Percentiles rank a stretch among this genome's conserved stretches.
Evolutionary conservation across 2,113 vertebrate species (phyloP).

Genomic region (Vulpes vulpes): DNA sequence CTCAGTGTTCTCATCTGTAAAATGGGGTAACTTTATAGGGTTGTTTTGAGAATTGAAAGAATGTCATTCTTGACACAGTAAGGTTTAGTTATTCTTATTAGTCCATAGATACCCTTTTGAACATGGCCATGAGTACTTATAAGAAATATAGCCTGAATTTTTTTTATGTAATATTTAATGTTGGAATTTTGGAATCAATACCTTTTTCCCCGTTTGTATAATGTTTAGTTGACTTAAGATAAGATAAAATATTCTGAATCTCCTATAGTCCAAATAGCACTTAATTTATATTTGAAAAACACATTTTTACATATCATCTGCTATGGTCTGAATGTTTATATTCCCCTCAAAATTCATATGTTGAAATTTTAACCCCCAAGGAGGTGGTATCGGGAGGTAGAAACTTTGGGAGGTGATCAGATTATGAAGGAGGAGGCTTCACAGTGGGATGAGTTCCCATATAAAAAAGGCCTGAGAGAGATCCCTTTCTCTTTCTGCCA

Average conservation of each 20-base stretch:
- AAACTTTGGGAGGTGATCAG: background rate
- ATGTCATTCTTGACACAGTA: background rate
- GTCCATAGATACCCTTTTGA: background rate
- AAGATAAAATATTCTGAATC: background rate
- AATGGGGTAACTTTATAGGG: background rate
- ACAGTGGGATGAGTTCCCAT: no score
- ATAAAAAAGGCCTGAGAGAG: background rate
- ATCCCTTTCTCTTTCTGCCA: background rate
- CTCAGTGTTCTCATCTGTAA: background rate
- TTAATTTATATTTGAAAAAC: background rate
- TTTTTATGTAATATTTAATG: background rate
- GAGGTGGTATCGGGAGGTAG: background rate
- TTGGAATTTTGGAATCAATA: constrained; percentile 16
- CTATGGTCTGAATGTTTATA: background rate
- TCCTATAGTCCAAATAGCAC: background rate
- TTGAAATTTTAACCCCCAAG: background rate
- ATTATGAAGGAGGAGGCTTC: background rate
- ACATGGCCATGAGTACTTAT: background rate
- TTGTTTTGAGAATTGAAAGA: background rate
- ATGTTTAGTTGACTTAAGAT: background rate
- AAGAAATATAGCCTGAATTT: background rate
- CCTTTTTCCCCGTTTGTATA: background rate
- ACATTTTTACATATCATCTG: background rate
- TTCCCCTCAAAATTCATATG: background rate
- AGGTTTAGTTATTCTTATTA: background rate